Evolutionary conservation across 2,888 invertebrate species (phyloP).

Genomic region (Ornithoptera priamus): DNA sequence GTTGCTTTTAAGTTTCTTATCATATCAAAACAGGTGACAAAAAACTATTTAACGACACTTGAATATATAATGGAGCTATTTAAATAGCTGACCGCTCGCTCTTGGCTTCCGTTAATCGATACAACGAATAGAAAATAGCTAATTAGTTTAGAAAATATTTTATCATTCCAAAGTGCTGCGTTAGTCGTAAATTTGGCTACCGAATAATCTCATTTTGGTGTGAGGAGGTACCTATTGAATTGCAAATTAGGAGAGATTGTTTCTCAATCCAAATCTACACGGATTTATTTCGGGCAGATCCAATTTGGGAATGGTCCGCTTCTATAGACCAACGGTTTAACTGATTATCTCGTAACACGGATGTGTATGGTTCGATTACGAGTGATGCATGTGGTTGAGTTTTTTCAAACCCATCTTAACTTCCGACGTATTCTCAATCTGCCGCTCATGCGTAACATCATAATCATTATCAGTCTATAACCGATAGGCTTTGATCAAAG

Average conservation of each 20-base stretch:
- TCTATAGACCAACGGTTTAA: no score
- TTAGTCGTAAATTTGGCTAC: slow-evolving; percentile 25
- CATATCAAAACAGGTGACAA: slow-evolving; percentile 27
- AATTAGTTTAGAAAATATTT: slow-evolving; percentile 21
- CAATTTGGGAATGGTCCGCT: no score
- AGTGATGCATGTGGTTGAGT: no score
- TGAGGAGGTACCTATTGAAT: slow-evolving; percentile 23
- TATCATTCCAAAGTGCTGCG: slow-evolving; percentile 19
- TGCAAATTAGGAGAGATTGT: slow-evolving; percentile 24
- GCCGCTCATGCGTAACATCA: no score
- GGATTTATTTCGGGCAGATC: slow-evolving; percentile 1
- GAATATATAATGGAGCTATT: slow-evolving; percentile 21
- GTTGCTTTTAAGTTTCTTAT: slow-evolving; percentile 10
- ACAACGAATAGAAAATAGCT: slow-evolving; percentile 11
- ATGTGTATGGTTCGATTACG: no score
- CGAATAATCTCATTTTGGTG: slow-evolving; percentile 22
- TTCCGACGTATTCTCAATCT: no score
- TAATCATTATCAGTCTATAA: no score
- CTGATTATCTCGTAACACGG: no score
- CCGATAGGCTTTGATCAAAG: no score
- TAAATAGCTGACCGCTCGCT: slow-evolving; percentile 13
- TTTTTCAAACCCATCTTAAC: no score
- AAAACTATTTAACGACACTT: slow-evolving; percentile 11
- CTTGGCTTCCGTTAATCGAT: slow-evolving; percentile 18
- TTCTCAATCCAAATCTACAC: slow-evolving; percentile 3